Evolutionary conservation across 53 echinoderm and acorn worm species (phyloP), one percentile per base, ranked within the genome.

Genomic region (Stichopus horrens): DNA sequence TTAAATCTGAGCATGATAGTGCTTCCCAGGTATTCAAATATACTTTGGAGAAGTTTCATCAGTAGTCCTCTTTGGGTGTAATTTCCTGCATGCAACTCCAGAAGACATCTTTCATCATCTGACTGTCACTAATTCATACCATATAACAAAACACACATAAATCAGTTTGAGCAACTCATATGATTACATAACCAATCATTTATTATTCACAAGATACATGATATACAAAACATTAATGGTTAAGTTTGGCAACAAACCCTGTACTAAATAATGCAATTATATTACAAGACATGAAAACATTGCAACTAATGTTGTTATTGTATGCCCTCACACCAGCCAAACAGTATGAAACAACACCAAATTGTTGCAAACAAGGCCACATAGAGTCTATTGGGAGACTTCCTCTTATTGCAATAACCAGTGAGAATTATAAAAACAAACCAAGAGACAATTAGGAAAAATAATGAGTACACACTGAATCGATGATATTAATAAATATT

Each of bases 231-330:
- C 54, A 81, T 57, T 22, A 56, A 81, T 57, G 81, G 81, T 57
- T 58, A 81, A 81, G 81, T 81, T 53, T 81, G 81, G 81, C 81
- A 81, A 71, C 81, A 56, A 58, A 55, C 81, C 81, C 81, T 81
- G 81, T 58, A 58, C 58, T 81, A 9, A 58, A 16, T 57, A n/a
- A 71, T 23, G 58, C 8, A 57, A 23, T 56, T 56, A 55, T 81
- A 81, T 58, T 53, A 81, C 81, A 80, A 76, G 53, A 81, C 56
- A 54, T 71, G 71, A 71, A 71, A 71, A 71, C 21, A 71, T 71
- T 71, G 71, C 71, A 18, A 71, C 71, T 71, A 71, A 20, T 20
- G 7, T n/a, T n/a, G 18, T 18, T 20, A 71, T 71, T 71, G n/a
- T 71, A 71, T 71, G n/a, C 7, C 71, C 71, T 5, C 71, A 13